Percentiles rank a stretch among this genome's conserved stretches.
phyloP scores from a whole-genome alignment of 2,797 vertebrate species.

The Pangasius djambal region DNA sequence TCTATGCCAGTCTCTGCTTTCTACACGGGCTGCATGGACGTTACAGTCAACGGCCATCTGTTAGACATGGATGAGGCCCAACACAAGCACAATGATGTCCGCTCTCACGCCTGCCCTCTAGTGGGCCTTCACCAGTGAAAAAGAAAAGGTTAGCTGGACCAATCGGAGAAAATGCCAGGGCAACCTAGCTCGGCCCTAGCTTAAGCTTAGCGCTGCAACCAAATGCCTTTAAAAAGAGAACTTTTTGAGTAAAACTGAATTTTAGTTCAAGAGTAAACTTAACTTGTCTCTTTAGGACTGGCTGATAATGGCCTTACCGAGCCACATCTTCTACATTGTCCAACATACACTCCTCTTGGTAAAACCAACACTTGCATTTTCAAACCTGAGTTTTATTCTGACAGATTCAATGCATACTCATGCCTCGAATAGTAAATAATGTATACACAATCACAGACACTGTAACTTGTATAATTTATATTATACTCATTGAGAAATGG shows the following conservation, averaged over 20 bases:
- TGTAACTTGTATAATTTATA: constrained; percentile 47
- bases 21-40: constrained; percentile 92
- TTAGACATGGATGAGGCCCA: constrained; percentile 90
- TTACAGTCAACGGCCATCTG: constrained; percentile 75
- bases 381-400: constrained; percentile 30
- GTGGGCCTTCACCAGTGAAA: constrained; percentile 63
- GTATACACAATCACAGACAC: constrained; percentile 47
- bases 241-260: constrained; percentile 27
- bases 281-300: constrained; percentile 20
- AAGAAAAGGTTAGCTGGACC: not conserved
- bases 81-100: constrained; percentile 92
- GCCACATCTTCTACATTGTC: constrained; percentile 18
- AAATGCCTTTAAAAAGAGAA: constrained; percentile 52
- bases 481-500: constrained; percentile 67
- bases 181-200: constrained; percentile 34
- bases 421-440: constrained; percentile 41
- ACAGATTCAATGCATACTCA: constrained; percentile 39
- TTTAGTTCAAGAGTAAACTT: constrained; percentile 40
- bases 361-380: not conserved
- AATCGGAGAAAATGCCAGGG: not conserved
- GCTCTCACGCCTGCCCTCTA: constrained; percentile 94
- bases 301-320: constrained; percentile 32
- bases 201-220: constrained; percentile 46
- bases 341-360: not conserved
- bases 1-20: constrained; percentile 86